These are phyloP conservation scores for Ganaspis sp. DNA, from an alignment of 1,140 invertebrate species.

Conservation along the genomic window DNA sequence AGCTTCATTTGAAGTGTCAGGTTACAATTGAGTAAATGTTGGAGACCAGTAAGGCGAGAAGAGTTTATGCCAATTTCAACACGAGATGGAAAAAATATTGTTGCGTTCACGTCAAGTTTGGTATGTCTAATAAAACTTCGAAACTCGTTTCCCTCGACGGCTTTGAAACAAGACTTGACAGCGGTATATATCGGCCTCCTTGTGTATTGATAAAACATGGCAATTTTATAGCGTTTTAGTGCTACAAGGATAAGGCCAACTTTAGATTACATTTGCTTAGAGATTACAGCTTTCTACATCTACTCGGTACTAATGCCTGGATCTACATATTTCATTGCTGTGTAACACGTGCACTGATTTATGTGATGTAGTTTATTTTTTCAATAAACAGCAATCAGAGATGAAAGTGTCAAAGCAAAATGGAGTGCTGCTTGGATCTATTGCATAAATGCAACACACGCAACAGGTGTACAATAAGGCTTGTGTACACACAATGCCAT, in stretches of 20 bases:
- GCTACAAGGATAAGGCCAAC: conserved; percentile 8
- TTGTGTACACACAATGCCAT: background rate
- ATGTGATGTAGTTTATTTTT: background rate
- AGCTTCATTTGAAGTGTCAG: background rate
- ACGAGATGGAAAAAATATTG: background rate
- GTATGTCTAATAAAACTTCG: background rate
- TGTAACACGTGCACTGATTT: conserved; percentile 2
- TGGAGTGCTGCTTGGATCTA: background rate
- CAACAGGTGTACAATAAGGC: background rate
- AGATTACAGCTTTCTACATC: conserved; percentile 13
- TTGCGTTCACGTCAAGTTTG: background rate
- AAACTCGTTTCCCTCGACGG: background rate
- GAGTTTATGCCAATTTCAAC: background rate
- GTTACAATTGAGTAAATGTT: background rate
- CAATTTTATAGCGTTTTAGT: conserved; percentile 16
- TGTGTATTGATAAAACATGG: conserved; percentile 17
- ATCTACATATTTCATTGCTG: background rate
- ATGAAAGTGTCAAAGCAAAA: conserved; percentile 25
- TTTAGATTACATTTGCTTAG: background rate
- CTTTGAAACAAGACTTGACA: conserved; percentile 8
- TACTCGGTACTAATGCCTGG: background rate
- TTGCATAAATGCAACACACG: conserved; percentile 9
- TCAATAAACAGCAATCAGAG: background rate
- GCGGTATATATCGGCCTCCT: background rate
- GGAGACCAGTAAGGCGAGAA: background rate